phyloP scores from a whole-genome alignment of 1,140 invertebrate genomes.

The Oedothorax gibbosus region DNA sequence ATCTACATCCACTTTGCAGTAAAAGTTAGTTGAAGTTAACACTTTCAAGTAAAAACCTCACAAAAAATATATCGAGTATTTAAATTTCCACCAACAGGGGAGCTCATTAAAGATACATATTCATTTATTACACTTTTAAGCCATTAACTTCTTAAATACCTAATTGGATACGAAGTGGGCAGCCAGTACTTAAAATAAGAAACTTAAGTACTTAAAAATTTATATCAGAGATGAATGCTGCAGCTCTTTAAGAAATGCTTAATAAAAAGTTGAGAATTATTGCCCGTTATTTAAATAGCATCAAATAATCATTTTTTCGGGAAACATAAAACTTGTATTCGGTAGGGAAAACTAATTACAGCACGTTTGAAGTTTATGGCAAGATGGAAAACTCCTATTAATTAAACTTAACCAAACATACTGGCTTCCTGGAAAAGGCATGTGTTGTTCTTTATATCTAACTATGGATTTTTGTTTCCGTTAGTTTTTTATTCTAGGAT shows the following conservation, averaged over 20 bases:
- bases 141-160: background rate
- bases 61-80: no score
- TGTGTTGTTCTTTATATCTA: background rate
- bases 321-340: background rate
- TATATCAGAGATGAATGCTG: background rate
- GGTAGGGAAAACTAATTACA: conserved; percentile 31
- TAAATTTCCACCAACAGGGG: no score
- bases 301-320: background rate
- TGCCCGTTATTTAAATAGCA: conserved; percentile 22
- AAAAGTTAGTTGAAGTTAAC: no score
- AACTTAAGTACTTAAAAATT: conserved; percentile 23
- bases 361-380: conserved; percentile 25
- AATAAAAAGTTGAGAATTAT: conserved; percentile 18
- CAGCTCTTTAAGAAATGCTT: background rate
- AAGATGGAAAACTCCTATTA: background rate
- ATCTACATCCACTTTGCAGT: no score
- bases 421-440: background rate
- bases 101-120: no score
- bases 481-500: no score
- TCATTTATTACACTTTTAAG: no score
- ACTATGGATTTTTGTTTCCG: no score
- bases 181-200: background rate
- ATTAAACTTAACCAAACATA: conserved; percentile 4
- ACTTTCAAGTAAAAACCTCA: no score
- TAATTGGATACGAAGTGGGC: background rate